phyloP scores from a whole-genome alignment of 2,113 vertebrate genomes.

The Heterocephalus glaber region DNA sequence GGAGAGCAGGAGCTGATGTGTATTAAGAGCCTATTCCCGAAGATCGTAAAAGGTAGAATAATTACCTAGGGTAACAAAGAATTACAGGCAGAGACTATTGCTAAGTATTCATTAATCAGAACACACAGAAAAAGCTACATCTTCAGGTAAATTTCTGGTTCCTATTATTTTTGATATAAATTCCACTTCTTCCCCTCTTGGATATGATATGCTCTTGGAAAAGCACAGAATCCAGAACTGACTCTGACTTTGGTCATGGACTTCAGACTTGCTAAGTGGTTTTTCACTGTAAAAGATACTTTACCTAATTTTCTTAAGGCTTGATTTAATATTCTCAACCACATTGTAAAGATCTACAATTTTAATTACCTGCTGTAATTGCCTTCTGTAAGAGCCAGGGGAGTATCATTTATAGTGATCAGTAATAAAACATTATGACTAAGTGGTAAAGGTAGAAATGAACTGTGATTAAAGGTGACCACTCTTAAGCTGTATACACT shows the following conservation, averaged over 20 bases:
- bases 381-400: conserved; percentile 78
- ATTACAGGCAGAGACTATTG: not conserved
- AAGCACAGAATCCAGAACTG: not conserved
- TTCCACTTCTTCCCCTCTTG: not conserved
- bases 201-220: not conserved
- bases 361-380: conserved; percentile 84
- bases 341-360: conserved; percentile 83
- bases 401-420: conserved; percentile 74
- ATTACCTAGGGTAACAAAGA: not conserved
- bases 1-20: not conserved
- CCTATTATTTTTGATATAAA: not conserved
- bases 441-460: conserved; percentile 37
- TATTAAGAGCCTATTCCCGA: not conserved
- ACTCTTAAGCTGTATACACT: not conserved
- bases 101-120: not conserved
- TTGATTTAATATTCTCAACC: conserved; percentile 83
- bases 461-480: not conserved
- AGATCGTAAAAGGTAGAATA: not conserved
- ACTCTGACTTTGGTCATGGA: not conserved
- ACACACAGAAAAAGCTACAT: not conserved
- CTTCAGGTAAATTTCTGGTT: not conserved
- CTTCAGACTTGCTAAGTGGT: conserved; percentile 43
- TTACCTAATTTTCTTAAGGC: conserved; percentile 73
- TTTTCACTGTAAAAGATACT: conserved; percentile 54
- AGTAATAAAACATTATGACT: conserved; percentile 66